phyloP scores from a whole-genome alignment of 2,797 vertebrate species.

The Tadarida brasiliensis region DNA sequence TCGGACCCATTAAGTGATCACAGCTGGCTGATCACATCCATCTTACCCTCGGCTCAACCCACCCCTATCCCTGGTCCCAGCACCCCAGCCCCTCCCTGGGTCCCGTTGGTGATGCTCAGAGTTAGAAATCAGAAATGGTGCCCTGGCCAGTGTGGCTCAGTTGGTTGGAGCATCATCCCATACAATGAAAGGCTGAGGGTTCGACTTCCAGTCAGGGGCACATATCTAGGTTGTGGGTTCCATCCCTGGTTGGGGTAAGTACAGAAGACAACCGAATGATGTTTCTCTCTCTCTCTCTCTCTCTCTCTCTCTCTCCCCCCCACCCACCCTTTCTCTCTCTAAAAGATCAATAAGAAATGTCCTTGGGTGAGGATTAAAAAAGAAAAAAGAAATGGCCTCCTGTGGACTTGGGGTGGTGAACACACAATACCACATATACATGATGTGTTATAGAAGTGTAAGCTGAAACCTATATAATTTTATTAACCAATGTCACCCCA shows the following conservation, averaged over 20 bases:
- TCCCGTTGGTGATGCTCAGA: neutral
- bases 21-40: neutral
- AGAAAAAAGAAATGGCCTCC: neutral
- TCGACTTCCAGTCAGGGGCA: neutral
- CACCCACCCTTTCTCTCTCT: neutral
- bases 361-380: neutral
- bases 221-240: neutral
- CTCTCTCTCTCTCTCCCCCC: too few species aligned
- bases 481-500: neutral
- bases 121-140: neutral
- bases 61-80: neutral
- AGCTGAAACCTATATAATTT: neutral
- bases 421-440: neutral
- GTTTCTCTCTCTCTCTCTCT: neutral
- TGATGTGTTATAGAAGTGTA: neutral
- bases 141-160: too few species aligned
- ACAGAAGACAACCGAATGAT: too few species aligned
- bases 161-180: too few species aligned
- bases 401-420: neutral
- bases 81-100: accelerated
- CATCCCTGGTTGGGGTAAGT: neutral
- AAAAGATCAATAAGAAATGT: neutral
- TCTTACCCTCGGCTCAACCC: neutral
- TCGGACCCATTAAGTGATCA: neutral
- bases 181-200: neutral